Percentiles rank a stretch among this genome's conserved stretches.
These are phyloP conservation scores for Cetoscarus ocellatus DNA, from an alignment of 2,797 vertebrate genomes.

Conservation along the genomic window DNA sequence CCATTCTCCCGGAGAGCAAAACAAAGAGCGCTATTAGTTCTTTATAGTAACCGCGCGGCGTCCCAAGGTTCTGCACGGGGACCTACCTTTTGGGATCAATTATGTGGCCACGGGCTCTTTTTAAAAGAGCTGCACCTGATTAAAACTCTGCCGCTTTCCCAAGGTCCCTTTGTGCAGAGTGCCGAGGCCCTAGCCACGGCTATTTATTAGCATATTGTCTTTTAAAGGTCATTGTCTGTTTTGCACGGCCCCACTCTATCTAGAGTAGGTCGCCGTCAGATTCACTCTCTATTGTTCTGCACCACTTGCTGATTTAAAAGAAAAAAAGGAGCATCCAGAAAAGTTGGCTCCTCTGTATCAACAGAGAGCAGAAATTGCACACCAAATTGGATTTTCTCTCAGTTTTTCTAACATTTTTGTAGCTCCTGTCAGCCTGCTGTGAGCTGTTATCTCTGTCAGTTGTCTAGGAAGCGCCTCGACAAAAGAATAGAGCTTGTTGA, in stretches of 20 bases:
- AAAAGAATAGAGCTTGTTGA: constrained; percentile 76
- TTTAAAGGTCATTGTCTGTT: constrained; percentile 86
- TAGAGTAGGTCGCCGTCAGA: constrained; percentile 72
- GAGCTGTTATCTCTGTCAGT: constrained; percentile 58
- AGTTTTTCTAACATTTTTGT: constrained; percentile 6
- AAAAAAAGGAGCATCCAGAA: constrained; percentile 6
- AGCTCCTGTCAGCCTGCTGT: constrained; percentile 9
- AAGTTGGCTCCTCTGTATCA: constrained; percentile 54
- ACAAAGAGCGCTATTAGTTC: constrained; percentile 81
- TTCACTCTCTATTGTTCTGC: constrained; percentile 76
- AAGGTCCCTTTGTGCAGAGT: constrained; percentile 82
- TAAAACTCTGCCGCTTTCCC: constrained; percentile 82
- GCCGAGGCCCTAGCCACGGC: constrained; percentile 75
- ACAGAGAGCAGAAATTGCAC: constrained; percentile 29
- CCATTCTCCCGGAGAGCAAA: constrained; percentile 73
- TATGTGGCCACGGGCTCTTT: constrained; percentile 84
- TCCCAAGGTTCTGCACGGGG: constrained; percentile 79
- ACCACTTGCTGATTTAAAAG: constrained; percentile 40
- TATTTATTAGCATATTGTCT: constrained; percentile 88
- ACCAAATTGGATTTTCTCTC: constrained; percentile 23
- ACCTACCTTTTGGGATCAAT: constrained; percentile 88
- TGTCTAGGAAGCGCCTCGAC: constrained; percentile 65
- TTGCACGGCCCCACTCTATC: constrained; percentile 81
- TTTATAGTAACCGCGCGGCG: constrained; percentile 75
- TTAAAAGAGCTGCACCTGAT: constrained; percentile 83